phyloP scores from a whole-genome alignment of 2,888 invertebrate species.

The Capitulum mitella region DNA sequence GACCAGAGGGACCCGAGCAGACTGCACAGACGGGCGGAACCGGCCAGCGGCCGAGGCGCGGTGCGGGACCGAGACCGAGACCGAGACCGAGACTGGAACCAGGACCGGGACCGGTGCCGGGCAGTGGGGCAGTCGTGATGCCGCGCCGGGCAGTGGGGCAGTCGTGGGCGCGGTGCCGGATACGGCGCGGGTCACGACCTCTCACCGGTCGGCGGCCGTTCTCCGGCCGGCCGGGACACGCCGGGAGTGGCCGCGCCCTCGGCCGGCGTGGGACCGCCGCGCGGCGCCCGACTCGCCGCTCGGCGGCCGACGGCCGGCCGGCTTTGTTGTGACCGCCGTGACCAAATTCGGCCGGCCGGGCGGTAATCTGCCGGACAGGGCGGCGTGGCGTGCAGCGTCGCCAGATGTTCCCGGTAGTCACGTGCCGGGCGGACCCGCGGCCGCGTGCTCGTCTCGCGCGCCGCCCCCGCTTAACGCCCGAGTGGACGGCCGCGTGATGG shows the following conservation, averaged over 20 bases:
- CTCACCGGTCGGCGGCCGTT: background rate
- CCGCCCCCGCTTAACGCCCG: too few relatives aligned
- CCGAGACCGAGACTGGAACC: too few relatives aligned
- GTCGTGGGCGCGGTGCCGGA: background rate
- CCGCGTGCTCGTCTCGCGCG: too few relatives aligned
- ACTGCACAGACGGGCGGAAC: too few relatives aligned
- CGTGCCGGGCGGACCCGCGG: too few relatives aligned
- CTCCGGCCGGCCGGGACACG: too few relatives aligned
- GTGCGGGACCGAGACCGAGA: too few relatives aligned
- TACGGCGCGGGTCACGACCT: background rate
- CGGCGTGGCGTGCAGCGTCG: background rate
- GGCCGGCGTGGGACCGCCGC: background rate
- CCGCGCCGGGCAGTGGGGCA: background rate
- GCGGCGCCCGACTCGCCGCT: background rate
- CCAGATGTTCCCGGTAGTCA: background rate
- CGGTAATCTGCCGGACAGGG: conserved; percentile 8
- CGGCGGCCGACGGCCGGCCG: background rate
- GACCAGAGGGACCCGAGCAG: too few relatives aligned
- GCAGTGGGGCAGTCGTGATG: too few relatives aligned
- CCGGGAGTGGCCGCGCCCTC: background rate
- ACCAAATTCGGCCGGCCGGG: conserved; percentile 25
- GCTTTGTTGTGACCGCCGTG: background rate
- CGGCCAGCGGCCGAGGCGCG: too few relatives aligned
- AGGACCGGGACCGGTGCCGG: too few relatives aligned
- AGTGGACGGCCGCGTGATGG: too few relatives aligned